Base-by-base conservation (phyloP, 2,888 invertebrate genomes). In the Phortica magna region DNA sequence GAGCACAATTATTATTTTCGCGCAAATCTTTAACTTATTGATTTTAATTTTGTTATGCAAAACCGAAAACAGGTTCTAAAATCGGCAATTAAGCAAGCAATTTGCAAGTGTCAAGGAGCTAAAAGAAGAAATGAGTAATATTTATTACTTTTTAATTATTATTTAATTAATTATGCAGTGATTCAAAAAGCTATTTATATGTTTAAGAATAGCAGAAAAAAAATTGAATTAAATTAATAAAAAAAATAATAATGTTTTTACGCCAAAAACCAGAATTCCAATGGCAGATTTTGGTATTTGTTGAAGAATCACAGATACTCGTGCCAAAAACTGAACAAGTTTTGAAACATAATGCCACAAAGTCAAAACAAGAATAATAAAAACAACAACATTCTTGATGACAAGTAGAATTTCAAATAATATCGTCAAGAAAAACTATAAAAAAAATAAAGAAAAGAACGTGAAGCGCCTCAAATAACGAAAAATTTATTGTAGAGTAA, bases 251-350 rank as follows among this genome's bases (percentile, higher is more conserved):
- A 22, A 61, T 17, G 31, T 31, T 31, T 31, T 31, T 31, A 31
- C 31, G 31, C 31, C 31, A 61, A 61, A 22, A 73, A 71, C 53
- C 42, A 70, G 55, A 70, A 74, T 14, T 48, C 48, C 10, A 5
- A 53, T 75, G 57, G 75, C 57, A 43, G 53, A 53, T 43, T 42
- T 70, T 42, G 83, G 83, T 81, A 83, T 68, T 76, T 67, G 17
- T 65, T 77, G 74, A 67, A 67, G 72, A 73, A 76, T 55, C 77
- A 76, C 77, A 82, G 82, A 79, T 78, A 74, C 70, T 78, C 39
- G 67, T 78, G 76, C 77, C 76, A 71, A 67, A 72, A 78, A 22
- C 77, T 73, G 84, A 84, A 85, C 85, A 82, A 87, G 85, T 85
- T 87, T 83, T 17, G 17, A 9, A 67, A 41, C 31, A 67, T 64